Base-by-base conservation (phyloP, 2,113 vertebrate genomes). In the Zosterops borbonicus region DNA sequence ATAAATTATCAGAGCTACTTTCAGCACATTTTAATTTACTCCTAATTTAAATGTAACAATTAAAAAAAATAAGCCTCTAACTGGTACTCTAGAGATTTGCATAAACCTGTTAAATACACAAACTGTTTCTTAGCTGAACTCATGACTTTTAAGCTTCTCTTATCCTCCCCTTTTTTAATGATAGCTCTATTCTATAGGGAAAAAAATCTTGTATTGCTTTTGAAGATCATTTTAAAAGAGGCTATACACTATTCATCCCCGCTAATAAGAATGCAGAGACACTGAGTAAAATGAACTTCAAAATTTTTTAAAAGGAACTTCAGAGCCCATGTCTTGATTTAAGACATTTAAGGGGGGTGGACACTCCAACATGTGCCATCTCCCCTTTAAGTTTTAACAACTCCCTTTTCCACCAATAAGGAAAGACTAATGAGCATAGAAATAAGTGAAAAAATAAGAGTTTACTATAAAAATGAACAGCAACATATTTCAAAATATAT, bases 21-120 rank as follows among this genome's bases (percentile, higher is more conserved):
- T 85, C 65, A 58, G 31, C 44, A 84, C 9, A 69, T 91, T 87
- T 87, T 76, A 68, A 82, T 87, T 87, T 68, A 49, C 29, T 89
- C 27, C 55, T 80, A 52, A 67, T 92, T 92, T 89, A 91, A 89
- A 90, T 79, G 31, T 78, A 82, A 91, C 41, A 84, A 91, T 76
- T 83, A 78, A 91, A 94, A 92, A 94, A 92, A 94, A 70, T 39
- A 20, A 46, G 46, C 20, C n/a, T 67, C 18, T 92, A 82, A 87
- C 53, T 79, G 56, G 50, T 78, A 21, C 60, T 84, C 49, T 82
- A 68, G 56, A 94, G 65, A 85, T 93, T 79, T 96, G 37, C 81
- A 73, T 96, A 91, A 92, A 92, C 33, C 25, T 71, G n/a, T 81
- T 84, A 95, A 95, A 89, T 59, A 92, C 27, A 74, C 42, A 71